Evolutionary conservation across 2,113 vertebrate species (phyloP).

Genomic region (Origma solitaria): DNA sequence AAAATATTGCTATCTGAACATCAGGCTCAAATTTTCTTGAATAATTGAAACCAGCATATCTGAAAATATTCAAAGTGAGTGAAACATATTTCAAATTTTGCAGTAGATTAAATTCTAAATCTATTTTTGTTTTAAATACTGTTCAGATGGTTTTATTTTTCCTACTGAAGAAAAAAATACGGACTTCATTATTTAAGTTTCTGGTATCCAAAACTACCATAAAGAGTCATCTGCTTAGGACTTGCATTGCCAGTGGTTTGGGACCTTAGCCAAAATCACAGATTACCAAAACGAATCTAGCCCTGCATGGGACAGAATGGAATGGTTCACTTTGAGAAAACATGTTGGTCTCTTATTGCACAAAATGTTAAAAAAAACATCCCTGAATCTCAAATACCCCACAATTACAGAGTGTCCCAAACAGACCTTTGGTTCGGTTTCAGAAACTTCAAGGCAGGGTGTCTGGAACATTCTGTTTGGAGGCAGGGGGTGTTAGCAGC

Average conservation of each 20-base stretch:
- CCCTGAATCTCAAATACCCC: background rate
- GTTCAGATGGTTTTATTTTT: slow-evolving; percentile 53
- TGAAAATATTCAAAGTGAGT: slow-evolving; percentile 33
- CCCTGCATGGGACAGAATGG: background rate
- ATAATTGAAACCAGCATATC: slow-evolving; percentile 21
- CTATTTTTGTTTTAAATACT: slow-evolving; percentile 29
- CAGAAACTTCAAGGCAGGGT: background rate
- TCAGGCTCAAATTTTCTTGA: background rate
- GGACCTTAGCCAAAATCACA: slow-evolving; percentile 19
- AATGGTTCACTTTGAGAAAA: background rate
- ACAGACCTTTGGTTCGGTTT: background rate
- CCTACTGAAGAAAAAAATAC: background rate
- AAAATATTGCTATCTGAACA: background rate
- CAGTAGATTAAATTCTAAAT: slow-evolving; percentile 1
- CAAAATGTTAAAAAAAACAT: background rate
- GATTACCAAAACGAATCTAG: slow-evolving; percentile 6
- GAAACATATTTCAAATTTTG: slow-evolving; percentile 16
- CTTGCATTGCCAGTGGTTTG: slow-evolving; percentile 27
- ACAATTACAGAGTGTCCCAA: background rate
- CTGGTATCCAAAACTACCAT: slow-evolving; percentile 37
- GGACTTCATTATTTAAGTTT: slow-evolving; percentile 37
- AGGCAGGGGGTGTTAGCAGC: background rate
- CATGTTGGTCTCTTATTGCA: background rate
- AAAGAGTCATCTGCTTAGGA: slow-evolving; percentile 36
- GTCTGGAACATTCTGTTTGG: background rate